Evolutionary conservation across 1,140 invertebrate species (phyloP), one percentile per base, ranked within the genome.

Genomic region (Conus ventricosus): DNA sequence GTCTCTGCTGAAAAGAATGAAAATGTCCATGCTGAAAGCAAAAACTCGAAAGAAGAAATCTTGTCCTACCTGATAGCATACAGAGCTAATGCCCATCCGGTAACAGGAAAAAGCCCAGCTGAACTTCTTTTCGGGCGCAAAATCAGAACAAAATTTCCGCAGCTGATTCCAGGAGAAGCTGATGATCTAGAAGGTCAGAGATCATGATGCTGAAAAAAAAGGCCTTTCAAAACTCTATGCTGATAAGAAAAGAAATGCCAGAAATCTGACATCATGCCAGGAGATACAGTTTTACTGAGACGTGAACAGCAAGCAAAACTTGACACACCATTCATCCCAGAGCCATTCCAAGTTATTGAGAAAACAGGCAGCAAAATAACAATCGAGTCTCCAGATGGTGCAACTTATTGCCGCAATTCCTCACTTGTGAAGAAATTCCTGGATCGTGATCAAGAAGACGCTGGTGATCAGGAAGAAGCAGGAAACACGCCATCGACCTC

Each of bases 1-100:
- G n/a, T 89, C 89, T 27, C n/a, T 93, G 7, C 11, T 91, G 81
- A 93, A 93, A 88, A 8, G 78, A n/a, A 82, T 92, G 51, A 89
- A 85, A 39, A 91, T 55, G 90, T 84, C 17, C 87, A 91, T 51
- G 54, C 88, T 4, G 84, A 90, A 84, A 39, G 82, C 60, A 89
- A 88, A 75, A 83, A 88, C 53, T 83, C 85, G 89, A 90, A 83
- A 63, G 67, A 81, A 15, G 86, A 89, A 85, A 57, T 92, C 8
- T 17, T 39, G 39, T 81, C 55, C n/a, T 92, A 86, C 75, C 27
- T 91, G 15, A 17, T 82, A n/a, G 60, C 88, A 4, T 91, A 90
- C 87, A 82, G 89, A 23, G 71, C 60, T 60, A 78, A 78, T 23
- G 25, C 89, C 17, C 90, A 91, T 71, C 25, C 87, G 0, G 88